These are phyloP conservation scores for Centrocercus urophasianus DNA, from an alignment of 2,113 vertebrate species.

Conservation along the genomic window DNA sequence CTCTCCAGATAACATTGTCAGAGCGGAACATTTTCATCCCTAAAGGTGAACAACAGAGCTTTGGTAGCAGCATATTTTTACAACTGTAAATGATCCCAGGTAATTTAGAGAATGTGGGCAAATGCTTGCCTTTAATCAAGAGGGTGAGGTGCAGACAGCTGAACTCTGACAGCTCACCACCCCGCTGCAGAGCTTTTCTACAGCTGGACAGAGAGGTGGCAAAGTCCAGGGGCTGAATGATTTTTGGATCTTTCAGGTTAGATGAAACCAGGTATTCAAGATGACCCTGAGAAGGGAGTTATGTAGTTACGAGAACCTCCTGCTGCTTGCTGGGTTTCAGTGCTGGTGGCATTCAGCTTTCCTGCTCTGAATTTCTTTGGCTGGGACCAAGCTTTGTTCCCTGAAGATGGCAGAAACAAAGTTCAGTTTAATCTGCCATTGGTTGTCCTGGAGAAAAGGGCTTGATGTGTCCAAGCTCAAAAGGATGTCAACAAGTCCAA, in stretches of 20 bases:
- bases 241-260: neutral
- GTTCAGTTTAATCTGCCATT: neutral
- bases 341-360: neutral
- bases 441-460: neutral
- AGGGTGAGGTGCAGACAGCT: neutral
- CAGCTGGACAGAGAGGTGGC: neutral
- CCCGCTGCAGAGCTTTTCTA: neutral
- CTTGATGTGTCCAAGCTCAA: neutral
- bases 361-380: neutral
- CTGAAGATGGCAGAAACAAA: neutral
- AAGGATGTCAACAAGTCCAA: neutral
- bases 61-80: conserved; percentile 41
- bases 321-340: neutral
- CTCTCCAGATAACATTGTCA: conserved; percentile 68
- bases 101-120: conserved; percentile 31
- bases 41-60: conserved; percentile 46
- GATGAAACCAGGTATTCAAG: neutral
- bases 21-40: neutral
- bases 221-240: neutral
- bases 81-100: conserved; percentile 37
- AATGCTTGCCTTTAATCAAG: neutral
- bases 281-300: neutral
- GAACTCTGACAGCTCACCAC: neutral
- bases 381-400: neutral
- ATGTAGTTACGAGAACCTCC: neutral